These are phyloP conservation scores for Callipepla californica DNA, from an alignment of 2,113 vertebrate genomes.

Conservation along the genomic window DNA sequence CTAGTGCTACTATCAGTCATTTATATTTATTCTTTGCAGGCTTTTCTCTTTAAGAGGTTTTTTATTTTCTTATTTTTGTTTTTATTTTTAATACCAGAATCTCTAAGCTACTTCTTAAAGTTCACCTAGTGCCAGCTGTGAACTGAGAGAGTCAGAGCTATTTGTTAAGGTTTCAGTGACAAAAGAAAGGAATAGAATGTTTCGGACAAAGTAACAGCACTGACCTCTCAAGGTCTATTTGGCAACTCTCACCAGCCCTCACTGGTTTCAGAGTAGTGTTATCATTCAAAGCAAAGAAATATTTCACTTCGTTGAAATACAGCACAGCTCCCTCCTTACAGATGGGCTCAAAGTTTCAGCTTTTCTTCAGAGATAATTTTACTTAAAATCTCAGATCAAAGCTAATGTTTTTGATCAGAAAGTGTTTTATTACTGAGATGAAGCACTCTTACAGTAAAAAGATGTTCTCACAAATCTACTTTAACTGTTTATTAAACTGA, in stretches of 20 bases:
- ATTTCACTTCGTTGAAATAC: background rate
- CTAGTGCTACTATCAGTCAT: background rate
- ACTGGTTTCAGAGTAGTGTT: background rate
- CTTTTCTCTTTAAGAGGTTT: background rate
- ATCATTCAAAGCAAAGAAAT: background rate
- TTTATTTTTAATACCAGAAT: background rate
- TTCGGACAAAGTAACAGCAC: background rate
- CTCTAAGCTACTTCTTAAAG: background rate
- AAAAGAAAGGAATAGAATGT: background rate
- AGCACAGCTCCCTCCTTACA: background rate
- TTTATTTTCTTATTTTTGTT: background rate
- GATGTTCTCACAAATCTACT: background rate
- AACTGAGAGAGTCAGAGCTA: background rate
- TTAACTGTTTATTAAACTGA: background rate
- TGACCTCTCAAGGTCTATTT: background rate
- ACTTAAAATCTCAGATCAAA: background rate
- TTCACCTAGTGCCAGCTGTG: background rate
- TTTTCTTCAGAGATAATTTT: background rate
- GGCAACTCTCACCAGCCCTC: background rate
- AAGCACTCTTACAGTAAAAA: background rate
- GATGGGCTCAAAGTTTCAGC: background rate
- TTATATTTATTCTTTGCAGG: background rate
- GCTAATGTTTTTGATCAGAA: background rate
- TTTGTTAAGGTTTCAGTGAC: background rate
- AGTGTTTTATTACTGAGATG: background rate